A percentile compares a stretch with the other conserved stretches of the same genome.
Conservation (phyloP, 1,140 invertebrate species). For the Tigriopus japonicus region DNA sequence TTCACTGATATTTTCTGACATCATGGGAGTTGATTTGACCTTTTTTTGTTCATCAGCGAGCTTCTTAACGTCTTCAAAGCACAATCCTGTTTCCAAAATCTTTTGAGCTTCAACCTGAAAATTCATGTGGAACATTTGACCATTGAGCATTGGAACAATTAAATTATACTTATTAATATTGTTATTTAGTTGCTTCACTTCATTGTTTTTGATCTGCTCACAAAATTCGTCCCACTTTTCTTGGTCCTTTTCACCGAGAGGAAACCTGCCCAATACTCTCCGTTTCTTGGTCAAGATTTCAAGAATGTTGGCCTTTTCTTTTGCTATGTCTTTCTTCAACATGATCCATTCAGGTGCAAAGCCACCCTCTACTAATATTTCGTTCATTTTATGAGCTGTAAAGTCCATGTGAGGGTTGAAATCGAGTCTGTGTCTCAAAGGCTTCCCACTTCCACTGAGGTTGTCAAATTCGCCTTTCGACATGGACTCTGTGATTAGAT, state of each 20-base stretch:
- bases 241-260: background rate
- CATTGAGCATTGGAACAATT: conserved; percentile 4
- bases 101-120: background rate
- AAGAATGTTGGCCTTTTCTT: background rate
- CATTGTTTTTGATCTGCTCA: background rate
- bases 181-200: conserved; percentile 4
- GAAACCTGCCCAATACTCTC: too few species aligned
- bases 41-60: too few species aligned
- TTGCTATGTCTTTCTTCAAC: background rate
- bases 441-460: background rate
- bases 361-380: conserved; percentile 7
- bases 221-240: background rate
- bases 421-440: background rate
- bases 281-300: background rate
- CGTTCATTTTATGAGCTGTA: conserved; percentile 8
- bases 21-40: too few species aligned
- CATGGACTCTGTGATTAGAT: conserved; percentile 7
- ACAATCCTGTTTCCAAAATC: background rate
- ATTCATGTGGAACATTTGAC: conserved; percentile 5
- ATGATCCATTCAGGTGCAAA: conserved; percentile 12
- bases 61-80: too few species aligned
- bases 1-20: too few species aligned
- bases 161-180: conserved; percentile 4
- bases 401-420: conserved; percentile 5
- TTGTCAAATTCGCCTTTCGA: conserved; percentile 8